phyloP scores from a whole-genome alignment of 2,113 vertebrate genomes.

The Galbula dea region DNA sequence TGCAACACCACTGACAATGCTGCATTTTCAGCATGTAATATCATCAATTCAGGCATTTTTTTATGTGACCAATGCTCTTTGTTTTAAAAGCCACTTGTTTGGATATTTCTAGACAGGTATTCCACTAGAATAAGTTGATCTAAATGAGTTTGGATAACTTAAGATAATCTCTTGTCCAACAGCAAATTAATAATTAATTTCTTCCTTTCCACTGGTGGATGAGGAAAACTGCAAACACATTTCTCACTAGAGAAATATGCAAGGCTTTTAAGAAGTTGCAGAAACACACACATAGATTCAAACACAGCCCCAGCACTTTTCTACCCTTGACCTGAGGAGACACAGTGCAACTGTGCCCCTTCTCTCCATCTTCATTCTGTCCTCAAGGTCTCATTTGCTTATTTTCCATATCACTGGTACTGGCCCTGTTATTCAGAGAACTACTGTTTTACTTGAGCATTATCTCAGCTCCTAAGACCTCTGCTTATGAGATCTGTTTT shows the following conservation, averaged over 20 bases:
- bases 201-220: background rate
- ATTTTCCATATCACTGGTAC: background rate
- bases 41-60: background rate
- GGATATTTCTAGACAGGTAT: background rate
- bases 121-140: background rate
- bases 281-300: background rate
- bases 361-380: conserved; percentile 8
- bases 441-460: conserved; percentile 47
- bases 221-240: background rate
- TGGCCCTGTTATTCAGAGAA: conserved; percentile 56
- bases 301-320: background rate
- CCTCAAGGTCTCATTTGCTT: conserved; percentile 25
- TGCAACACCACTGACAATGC: background rate
- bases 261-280: background rate
- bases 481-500: conserved; percentile 38
- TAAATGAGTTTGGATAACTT: background rate
- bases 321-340: background rate
- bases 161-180: background rate
- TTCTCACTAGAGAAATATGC: background rate
- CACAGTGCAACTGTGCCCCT: background rate
- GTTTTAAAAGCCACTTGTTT: background rate
- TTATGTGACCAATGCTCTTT: background rate
- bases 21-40: background rate
- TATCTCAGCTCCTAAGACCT: conserved; percentile 46
- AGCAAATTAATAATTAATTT: background rate